A percentile compares a stretch with the other conserved stretches of the same genome.
These are phyloP conservation scores for Percina caprodes DNA, from an alignment of 2,113 vertebrate species.

Conservation along the genomic window DNA sequence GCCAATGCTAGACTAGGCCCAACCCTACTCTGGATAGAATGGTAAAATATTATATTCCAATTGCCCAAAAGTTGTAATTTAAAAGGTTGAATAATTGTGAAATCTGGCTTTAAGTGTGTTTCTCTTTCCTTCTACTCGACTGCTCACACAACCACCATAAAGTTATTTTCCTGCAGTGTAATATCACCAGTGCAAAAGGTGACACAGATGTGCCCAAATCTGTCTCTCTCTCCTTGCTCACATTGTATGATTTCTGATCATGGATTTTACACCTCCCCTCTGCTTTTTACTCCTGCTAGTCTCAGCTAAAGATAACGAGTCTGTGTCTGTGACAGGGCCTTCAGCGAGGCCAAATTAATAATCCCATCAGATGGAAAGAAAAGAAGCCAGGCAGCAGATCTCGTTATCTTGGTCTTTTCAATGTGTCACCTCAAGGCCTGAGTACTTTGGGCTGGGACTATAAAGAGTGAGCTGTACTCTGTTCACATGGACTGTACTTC, in stretches of 20 bases:
- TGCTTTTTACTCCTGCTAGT: background rate
- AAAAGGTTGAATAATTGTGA: background rate
- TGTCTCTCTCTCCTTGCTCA: background rate
- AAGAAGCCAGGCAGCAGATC: background rate
- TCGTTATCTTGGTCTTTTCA: conserved; percentile 17
- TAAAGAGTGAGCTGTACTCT: background rate
- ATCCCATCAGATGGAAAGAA: conserved; percentile 31
- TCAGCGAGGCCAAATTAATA: conserved; percentile 24
- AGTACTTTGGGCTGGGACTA: background rate
- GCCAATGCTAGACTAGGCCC: too few relatives aligned
- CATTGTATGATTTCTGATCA: conserved; percentile 20
- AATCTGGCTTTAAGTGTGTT: background rate
- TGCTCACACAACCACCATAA: background rate
- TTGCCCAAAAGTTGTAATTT: background rate
- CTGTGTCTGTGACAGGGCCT: conserved; percentile 3
- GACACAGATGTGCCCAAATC: conserved; percentile 39
- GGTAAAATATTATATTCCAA: too few relatives aligned
- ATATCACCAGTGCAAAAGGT: conserved; percentile 22
- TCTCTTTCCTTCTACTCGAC: background rate
- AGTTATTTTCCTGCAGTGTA: conserved; percentile 4
- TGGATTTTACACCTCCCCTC: conserved; percentile 46
- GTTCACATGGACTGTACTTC: background rate
- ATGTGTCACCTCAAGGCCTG: conserved; percentile 37
- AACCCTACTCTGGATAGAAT: too few relatives aligned
- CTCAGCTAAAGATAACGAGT: conserved; percentile 15